Conservation (phyloP, 2,888 invertebrate genomes). For the Creontiades dilutus region DNA sequence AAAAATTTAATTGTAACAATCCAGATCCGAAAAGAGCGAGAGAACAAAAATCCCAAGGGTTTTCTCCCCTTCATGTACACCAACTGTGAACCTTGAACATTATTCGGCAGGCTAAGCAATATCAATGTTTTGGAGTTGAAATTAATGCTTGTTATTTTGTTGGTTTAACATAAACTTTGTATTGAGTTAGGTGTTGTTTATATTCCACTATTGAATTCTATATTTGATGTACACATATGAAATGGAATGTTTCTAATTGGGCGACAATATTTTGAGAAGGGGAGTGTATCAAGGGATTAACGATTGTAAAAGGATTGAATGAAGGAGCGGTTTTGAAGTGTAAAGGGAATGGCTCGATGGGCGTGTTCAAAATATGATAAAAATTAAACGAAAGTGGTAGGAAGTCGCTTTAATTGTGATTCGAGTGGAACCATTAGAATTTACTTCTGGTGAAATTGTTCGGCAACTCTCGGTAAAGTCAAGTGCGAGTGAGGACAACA, state of each 20-base stretch:
- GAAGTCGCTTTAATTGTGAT: background rate
- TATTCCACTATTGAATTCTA: too few species aligned
- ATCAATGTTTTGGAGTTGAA: too few species aligned
- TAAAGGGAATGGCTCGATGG: conserved; percentile 1
- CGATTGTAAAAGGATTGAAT: background rate
- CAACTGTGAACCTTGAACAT: background rate
- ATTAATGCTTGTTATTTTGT: too few species aligned
- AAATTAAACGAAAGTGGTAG: background rate
- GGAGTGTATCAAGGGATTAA: background rate
- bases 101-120: background rate
- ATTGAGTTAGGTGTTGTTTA: too few species aligned
- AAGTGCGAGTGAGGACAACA: too few species aligned
- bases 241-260: too few species aligned
- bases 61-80: background rate
- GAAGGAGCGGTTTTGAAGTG: background rate
- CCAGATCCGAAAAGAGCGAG: background rate
- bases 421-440: background rate
- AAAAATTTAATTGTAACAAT: background rate
- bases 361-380: background rate
- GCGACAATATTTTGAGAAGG: background rate
- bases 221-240: too few species aligned
- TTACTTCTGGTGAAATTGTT: background rate
- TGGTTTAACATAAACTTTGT: too few species aligned
- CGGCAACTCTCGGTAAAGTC: too few species aligned
- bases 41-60: background rate